Conservation (phyloP, 2,113 vertebrate genomes). For the Potamarius usumacintae region DNA sequence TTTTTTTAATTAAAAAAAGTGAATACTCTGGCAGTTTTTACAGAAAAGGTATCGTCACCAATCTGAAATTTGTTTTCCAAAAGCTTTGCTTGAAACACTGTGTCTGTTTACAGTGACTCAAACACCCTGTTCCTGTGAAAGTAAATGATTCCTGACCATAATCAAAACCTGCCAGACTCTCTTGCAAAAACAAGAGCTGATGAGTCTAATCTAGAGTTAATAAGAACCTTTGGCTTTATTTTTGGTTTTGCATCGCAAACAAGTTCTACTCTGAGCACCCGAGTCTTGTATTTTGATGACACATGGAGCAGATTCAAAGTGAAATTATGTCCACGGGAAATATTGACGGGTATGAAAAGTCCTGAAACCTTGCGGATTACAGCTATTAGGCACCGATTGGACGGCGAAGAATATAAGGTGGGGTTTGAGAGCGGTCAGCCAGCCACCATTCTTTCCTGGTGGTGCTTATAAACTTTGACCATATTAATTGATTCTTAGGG, state of each 20-base stretch:
- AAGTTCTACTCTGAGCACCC: neutral
- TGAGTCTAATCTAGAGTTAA: neutral
- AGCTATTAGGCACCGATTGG: neutral
- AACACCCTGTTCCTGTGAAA: neutral
- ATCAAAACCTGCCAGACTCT: neutral
- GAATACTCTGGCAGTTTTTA: neutral
- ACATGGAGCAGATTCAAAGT: neutral
- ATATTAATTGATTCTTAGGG: rapidly evolving
- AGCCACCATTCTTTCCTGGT: neutral
- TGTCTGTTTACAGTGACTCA: no score
- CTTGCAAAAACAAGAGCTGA: neutral
- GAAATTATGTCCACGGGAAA: neutral
- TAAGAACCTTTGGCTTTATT: neutral
- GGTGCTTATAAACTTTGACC: neutral
- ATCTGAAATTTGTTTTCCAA: neutral
- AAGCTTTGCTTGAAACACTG: neutral
- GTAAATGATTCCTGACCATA: neutral
- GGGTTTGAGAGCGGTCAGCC: neutral
- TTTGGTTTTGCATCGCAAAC: neutral
- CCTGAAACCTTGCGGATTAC: neutral
- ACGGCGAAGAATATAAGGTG: neutral
- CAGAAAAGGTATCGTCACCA: neutral
- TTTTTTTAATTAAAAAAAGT: no score
- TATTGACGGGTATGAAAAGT: neutral
- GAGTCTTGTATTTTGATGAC: neutral